Percentiles rank a stretch among this genome's conserved stretches.
phyloP scores from a whole-genome alignment of 37 sponge, comb jelly and placozoan species.

The Beroe ovata region DNA sequence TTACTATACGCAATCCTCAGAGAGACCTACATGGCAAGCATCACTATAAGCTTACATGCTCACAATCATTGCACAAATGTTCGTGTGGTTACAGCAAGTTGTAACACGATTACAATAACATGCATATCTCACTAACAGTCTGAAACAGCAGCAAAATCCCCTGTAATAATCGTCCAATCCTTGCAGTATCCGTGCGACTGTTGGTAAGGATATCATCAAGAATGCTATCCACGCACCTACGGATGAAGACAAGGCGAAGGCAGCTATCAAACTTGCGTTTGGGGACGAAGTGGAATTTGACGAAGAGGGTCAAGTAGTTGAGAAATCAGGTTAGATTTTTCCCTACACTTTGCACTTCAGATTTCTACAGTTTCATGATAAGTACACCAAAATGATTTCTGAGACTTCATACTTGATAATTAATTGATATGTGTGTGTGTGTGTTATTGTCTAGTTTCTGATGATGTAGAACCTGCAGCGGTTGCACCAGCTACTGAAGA shows the following conservation, averaged over 20 bases:
- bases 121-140: too few relatives aligned
- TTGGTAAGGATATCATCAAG: constrained; percentile 80
- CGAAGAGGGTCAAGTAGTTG: constrained; percentile 7
- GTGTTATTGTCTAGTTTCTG: too few relatives aligned
- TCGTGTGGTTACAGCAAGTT: neutral
- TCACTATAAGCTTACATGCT: neutral
- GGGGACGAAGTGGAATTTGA: constrained; percentile 71
- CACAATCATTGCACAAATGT: neutral
- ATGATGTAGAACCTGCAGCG: neutral
- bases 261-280: constrained; percentile 76
- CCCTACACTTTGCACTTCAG: neutral
- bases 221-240: constrained; percentile 92
- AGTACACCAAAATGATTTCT: too few relatives aligned
- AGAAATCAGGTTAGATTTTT: neutral
- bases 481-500: constrained; percentile 10
- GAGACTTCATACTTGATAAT: neutral
- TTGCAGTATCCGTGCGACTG: constrained; percentile 77
- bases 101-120: neutral
- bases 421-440: too few relatives aligned
- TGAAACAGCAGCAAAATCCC: too few relatives aligned
- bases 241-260: constrained; percentile 72
- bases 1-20: too few relatives aligned
- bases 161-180: too few relatives aligned
- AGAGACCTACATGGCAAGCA: too few relatives aligned
- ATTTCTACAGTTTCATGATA: too few relatives aligned